Evolutionary conservation across 53 echinoderm and acorn worm genomes (phyloP), one percentile per base, ranked within the genome.

Genomic region (Holothuria scabra): DNA sequence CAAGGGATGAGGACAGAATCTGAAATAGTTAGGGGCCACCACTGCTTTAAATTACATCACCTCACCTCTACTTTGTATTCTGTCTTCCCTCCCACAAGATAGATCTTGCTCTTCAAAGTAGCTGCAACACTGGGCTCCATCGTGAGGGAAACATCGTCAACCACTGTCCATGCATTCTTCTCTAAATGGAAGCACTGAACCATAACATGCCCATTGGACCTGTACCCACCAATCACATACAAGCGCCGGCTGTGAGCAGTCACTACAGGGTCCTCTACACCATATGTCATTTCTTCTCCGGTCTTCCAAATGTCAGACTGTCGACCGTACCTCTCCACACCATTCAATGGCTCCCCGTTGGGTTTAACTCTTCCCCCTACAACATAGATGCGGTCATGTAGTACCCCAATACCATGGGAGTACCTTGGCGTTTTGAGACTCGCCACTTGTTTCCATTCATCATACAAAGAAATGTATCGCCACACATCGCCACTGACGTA

Each of bases 111-210:
- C 83, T 94, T 94, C 74, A 99, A 79, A 13, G 99, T 99, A 1
- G 94, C 99, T 8, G 93, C 94, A 41, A 99, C 92, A 49, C 94
- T 87, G 23, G 94, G 94, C 70, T 94, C 94, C 57, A 88, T 92
- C 23, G 94, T 84, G 79, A 99, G 71, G 44, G 86, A 88, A 38
- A 92, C 76, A 61, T 93, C 89, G 16, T 76, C 84, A 2, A 99
- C 76, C 13, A 99, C 91, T 18, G 94, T 94, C 94, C 94, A 99
- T 30, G 90, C 87, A 64, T 94, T 99, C 80, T 95, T 99, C 75
- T 94, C 94, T 33, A 95, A 64, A 74, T 99, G 94, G 79, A 94
- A 99, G 91, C 93, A 99, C 86, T 99, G 99, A n/a, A 94, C 94
- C 23, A 99, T 88, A 31, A 94, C 91, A 46, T 84, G 76, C 11